Conservation (phyloP, 1,140 invertebrate species). For the Listronotus bonariensis region DNA sequence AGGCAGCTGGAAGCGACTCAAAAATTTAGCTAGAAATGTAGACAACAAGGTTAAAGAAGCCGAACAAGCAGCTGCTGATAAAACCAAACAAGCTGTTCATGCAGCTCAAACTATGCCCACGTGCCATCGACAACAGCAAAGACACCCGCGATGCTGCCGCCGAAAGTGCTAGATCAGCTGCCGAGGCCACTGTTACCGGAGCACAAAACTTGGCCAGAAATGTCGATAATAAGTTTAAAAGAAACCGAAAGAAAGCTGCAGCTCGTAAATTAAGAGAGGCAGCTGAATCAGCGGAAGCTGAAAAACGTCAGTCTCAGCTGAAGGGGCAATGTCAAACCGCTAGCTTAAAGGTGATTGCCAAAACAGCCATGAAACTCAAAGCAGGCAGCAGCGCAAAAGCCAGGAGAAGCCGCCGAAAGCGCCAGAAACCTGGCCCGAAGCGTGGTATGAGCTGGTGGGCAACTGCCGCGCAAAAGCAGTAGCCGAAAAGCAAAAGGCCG, state of each 20-base stretch:
- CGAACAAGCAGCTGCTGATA: constrained; percentile 6
- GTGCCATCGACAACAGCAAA: constrained; percentile 27
- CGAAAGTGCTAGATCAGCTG: constrained; percentile 17
- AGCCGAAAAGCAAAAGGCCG: constrained; percentile 17
- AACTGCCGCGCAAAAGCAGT: constrained; percentile 21
- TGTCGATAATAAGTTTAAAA: constrained; percentile 37
- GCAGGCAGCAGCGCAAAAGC: constrained; percentile 31
- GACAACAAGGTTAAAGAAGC: constrained; percentile 31
- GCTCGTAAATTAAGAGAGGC: constrained; percentile 18
- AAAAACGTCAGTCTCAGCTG: constrained; percentile 3
- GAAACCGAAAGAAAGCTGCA: constrained; percentile 24
- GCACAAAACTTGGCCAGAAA: constrained; percentile 29
- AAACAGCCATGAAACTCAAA: constrained; percentile 27
- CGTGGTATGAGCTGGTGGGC: constrained; percentile 25
- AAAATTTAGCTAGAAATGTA: constrained; percentile 17
- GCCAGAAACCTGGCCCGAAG: constrained; percentile 27
- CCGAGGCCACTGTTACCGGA: constrained; percentile 15
- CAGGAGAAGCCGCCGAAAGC: constrained; percentile 30
- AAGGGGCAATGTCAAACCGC: constrained; percentile 18
- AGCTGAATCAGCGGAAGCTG: constrained; percentile 6
- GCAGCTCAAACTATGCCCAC: constrained; percentile 1
- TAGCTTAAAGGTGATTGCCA: constrained; percentile 14
- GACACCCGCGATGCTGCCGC: constrained; percentile 14
- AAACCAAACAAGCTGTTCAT: constrained; percentile 19
- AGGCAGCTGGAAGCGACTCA: constrained; percentile 16